Evolutionary conservation across 2,797 vertebrate genomes (phyloP).

Genomic region (Dryobates pubescens): DNA sequence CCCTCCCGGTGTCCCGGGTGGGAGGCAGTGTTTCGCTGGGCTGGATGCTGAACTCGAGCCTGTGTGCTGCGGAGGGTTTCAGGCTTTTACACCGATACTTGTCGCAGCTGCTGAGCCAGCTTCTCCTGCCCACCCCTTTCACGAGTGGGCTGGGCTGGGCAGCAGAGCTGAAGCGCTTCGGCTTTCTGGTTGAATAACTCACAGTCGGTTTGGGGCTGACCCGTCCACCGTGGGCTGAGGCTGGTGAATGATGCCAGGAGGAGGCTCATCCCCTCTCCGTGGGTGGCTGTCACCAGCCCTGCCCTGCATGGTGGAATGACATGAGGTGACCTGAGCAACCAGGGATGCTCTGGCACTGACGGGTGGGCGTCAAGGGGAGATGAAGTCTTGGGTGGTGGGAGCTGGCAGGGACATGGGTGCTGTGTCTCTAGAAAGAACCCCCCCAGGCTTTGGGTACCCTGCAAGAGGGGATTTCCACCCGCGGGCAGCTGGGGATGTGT

Average conservation of each 20-base stretch:
- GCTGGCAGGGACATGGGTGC: no score
- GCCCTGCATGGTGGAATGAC: accelerated
- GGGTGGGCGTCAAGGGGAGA: background rate
- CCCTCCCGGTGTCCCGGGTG: background rate
- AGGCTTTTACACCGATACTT: accelerated
- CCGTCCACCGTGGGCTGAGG: background rate
- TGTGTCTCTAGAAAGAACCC: no score
- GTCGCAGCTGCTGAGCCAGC: no score
- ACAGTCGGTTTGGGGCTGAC: accelerated
- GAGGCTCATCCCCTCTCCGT: no score
- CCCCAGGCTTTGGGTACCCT: no score
- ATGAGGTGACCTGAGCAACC: background rate
- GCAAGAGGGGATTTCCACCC: background rate
- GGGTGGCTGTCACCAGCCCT: background rate
- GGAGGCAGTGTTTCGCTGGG: background rate
- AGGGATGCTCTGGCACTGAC: accelerated
- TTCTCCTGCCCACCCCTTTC: background rate
- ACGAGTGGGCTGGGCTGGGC: background rate
- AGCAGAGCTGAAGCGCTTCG: accelerated
- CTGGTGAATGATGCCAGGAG: background rate
- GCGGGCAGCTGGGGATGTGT: background rate
- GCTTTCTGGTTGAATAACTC: background rate
- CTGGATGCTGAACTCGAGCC: background rate
- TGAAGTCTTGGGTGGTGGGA: no score
- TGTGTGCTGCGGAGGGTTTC: no score